These are phyloP conservation scores for Archaeoteleia sp. DNA, from an alignment of 2,888 invertebrate genomes.

Conservation along the genomic window DNA sequence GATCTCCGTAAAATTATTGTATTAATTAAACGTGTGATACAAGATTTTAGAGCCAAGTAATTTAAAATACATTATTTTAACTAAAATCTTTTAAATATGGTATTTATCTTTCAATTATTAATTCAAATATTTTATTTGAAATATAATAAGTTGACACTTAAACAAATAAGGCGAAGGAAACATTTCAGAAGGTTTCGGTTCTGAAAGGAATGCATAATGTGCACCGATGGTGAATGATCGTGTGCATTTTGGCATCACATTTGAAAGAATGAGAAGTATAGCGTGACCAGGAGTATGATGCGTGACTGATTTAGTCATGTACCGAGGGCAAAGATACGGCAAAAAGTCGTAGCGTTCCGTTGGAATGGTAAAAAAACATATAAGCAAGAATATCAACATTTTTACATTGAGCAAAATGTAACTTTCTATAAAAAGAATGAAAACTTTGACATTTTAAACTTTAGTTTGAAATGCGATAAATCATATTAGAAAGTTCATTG, in stretches of 20 bases:
- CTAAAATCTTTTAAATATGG: conserved; percentile 1
- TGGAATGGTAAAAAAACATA: no score
- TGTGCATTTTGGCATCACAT: conserved; percentile 23
- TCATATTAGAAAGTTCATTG: no score
- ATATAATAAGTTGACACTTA: conserved; percentile 5
- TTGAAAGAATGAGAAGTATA: conserved; percentile 21
- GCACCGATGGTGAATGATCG: conserved; percentile 1
- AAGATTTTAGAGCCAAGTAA: no score
- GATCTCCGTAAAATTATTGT: no score
- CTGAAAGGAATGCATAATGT: conserved; percentile 18
- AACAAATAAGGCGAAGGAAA: conserved; percentile 16
- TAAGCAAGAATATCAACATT: no score
- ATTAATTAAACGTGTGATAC: no score
- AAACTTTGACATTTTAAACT: no score
- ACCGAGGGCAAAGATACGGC: conserved; percentile 19
- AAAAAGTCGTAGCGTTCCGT: no score
- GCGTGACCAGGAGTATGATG: conserved; percentile 35
- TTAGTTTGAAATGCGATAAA: no score
- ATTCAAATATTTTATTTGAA: conserved; percentile 19
- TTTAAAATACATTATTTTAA: no score
- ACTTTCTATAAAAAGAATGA: no score
- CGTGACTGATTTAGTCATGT: conserved; percentile 39
- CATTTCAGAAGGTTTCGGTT: conserved; percentile 18
- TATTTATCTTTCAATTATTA: conserved; percentile 12
- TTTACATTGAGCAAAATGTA: no score